phyloP scores from a whole-genome alignment of 1,140 invertebrate genomes.

The Anthonomus grandis region DNA sequence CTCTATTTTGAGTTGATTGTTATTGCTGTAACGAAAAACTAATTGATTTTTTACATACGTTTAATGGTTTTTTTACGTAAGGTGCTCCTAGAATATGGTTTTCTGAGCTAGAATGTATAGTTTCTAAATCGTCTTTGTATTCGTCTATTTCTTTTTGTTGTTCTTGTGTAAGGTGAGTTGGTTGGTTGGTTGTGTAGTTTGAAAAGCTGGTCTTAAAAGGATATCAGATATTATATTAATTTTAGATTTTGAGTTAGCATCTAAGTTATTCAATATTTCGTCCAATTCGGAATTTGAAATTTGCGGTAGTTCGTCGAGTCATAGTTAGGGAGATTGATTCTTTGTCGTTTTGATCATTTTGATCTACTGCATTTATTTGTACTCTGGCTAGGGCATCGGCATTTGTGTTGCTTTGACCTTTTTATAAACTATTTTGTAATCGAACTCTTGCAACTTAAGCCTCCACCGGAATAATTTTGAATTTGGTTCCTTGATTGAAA shows the following conservation, averaged over 20 bases:
- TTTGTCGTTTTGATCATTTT: no score
- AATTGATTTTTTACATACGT: slow-evolving; percentile 17
- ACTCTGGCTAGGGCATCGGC: slow-evolving; percentile 27
- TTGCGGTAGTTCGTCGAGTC: background rate
- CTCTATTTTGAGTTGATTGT: background rate
- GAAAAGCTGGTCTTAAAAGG: background rate
- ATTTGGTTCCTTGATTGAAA: slow-evolving; percentile 38
- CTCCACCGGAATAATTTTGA: slow-evolving; percentile 37
- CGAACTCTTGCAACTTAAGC: slow-evolving; percentile 26
- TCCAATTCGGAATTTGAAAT: background rate
- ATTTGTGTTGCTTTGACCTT: slow-evolving; percentile 22
- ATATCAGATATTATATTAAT: background rate
- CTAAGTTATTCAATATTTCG: background rate
- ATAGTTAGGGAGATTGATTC: background rate
- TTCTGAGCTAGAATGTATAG: slow-evolving; percentile 5
- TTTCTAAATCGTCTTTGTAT: background rate
- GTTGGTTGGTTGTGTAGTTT: no score
- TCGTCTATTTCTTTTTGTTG: background rate
- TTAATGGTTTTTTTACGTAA: slow-evolving; percentile 6
- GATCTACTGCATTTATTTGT: background rate
- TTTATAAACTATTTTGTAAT: slow-evolving; percentile 30
- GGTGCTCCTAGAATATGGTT: slow-evolving; percentile 9
- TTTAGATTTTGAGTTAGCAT: background rate
- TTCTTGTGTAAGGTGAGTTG: no score
- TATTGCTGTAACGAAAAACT: background rate